Conservation (phyloP, 2,113 vertebrate genomes). For the Alaudala cheleensis region DNA sequence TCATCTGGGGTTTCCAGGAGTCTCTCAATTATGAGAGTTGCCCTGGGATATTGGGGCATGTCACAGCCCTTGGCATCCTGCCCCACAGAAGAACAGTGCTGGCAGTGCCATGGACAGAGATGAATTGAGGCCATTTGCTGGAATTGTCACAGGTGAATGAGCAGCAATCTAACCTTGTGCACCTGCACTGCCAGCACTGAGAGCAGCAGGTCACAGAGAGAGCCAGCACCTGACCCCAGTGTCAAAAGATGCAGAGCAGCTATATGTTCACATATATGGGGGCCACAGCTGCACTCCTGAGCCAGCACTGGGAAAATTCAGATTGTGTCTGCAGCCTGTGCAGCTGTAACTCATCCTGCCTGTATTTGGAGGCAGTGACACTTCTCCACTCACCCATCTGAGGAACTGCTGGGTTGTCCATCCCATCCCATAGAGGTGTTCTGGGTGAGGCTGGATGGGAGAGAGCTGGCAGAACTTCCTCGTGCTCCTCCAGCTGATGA, state of each 20-base stretch:
- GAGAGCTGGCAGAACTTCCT: neutral
- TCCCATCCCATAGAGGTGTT: neutral
- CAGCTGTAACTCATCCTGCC: neutral
- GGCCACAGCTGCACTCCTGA: neutral
- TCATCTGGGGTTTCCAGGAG: neutral
- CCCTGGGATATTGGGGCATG: neutral
- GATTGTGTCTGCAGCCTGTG: neutral
- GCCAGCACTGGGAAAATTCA: neutral
- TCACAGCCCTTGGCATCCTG: neutral
- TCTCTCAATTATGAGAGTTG: neutral
- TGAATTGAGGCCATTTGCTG: neutral
- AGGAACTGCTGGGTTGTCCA: neutral
- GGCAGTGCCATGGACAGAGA: fast-evolving
- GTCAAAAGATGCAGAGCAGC: neutral
- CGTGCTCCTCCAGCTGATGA: neutral
- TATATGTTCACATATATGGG: fast-evolving
- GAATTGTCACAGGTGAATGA: neutral
- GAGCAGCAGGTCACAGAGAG: neutral
- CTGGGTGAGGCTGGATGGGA: neutral
- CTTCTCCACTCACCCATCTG: neutral
- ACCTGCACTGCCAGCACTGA: neutral
- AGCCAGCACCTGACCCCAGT: neutral
- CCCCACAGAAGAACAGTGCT: neutral
- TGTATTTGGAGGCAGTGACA: neutral
- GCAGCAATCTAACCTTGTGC: neutral